These are phyloP conservation scores for Edolisoma coerulescens DNA, from an alignment of 2,113 vertebrate species.

Conservation along the genomic window DNA sequence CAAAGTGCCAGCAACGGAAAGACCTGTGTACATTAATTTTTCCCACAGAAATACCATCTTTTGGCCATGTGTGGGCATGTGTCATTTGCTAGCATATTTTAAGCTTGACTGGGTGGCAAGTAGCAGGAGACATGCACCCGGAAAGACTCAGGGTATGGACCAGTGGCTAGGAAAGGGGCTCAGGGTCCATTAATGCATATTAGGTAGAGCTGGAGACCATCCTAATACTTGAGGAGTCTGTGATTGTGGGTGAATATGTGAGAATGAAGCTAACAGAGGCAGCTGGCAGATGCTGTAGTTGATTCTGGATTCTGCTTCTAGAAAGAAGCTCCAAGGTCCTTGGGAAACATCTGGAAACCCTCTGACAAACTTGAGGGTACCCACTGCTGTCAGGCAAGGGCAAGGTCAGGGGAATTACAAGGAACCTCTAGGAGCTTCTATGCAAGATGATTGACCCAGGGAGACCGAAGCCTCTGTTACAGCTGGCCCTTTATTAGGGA, in stretches of 20 bases:
- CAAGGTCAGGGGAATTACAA: not conserved
- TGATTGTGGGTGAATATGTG: not conserved
- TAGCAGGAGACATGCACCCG: not conserved
- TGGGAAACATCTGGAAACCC: rapidly evolving
- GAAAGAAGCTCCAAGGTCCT: not conserved
- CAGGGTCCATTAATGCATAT: not conserved
- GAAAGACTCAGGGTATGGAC: not conserved
- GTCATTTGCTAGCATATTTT: not conserved
- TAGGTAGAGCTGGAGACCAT: not conserved
- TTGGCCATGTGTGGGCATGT: no score
- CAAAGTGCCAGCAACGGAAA: not conserved
- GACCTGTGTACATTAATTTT: not conserved
- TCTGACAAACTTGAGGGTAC: not conserved
- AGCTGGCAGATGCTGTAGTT: not conserved
- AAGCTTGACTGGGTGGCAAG: not conserved
- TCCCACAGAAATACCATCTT: not conserved
- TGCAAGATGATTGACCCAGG: not conserved
- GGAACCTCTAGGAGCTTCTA: not conserved
- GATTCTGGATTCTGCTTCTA: not conserved
- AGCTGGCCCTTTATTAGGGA: not conserved
- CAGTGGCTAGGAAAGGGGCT: not conserved
- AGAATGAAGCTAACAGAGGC: not conserved
- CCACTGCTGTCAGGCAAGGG: not conserved
- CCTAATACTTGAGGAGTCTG: not conserved
- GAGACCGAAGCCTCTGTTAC: not conserved